These are phyloP conservation scores for Neosilurus mollespiculum DNA, from an alignment of 2,797 vertebrate genomes.

Conservation along the genomic window DNA sequence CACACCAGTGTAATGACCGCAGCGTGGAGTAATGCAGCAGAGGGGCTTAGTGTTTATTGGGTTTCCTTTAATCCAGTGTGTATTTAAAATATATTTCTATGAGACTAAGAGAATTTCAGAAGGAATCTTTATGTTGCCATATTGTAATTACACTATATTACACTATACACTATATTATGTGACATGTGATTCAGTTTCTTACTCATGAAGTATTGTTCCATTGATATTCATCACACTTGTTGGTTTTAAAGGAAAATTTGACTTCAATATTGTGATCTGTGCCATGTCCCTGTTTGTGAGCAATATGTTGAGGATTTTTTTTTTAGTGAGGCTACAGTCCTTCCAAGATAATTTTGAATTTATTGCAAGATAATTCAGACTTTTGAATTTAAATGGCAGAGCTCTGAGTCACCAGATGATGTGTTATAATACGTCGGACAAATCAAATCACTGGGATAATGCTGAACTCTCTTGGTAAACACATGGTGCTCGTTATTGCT, in stretches of 20 bases:
- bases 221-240: neutral
- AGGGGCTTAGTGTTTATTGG: neutral
- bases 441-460: conserved; percentile 22
- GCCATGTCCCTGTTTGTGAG: neutral
- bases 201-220: neutral
- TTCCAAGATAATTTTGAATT: neutral
- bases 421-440: conserved; percentile 12
- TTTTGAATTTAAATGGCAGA: conserved; percentile 1
- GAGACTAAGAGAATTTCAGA: neutral
- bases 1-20: neutral
- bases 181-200: neutral
- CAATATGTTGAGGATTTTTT: neutral
- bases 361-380: neutral
- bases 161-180: neutral
- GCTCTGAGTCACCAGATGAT: conserved; percentile 12
- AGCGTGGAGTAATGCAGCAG: neutral
- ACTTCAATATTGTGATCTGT: neutral
- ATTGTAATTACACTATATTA: no score
- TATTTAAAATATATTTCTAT: neutral
- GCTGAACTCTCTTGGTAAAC: neutral
- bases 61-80: neutral
- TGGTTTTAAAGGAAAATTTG: neutral
- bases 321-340: neutral
- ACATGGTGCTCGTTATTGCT: conserved; percentile 17
- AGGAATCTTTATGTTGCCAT: neutral